Evolutionary conservation across 1,140 invertebrate genomes (phyloP).

Genomic region (Drosophila arizonae): DNA sequence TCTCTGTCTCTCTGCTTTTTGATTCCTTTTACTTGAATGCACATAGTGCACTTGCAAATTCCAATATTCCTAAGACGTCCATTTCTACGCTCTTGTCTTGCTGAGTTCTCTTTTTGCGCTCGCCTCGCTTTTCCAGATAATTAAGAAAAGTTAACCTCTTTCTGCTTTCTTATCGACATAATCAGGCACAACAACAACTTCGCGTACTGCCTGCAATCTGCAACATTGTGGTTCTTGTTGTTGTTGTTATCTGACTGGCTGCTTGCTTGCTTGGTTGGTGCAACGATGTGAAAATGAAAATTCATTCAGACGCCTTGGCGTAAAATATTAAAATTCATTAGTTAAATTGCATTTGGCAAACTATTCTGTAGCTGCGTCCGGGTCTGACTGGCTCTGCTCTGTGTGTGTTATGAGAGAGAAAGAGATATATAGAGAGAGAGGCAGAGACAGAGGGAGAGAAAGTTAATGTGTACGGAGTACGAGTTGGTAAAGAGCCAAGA

Average conservation of each 20-base stretch:
- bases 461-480: background rate
- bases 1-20: background rate
- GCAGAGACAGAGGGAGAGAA: background rate
- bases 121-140: constrained; percentile 73
- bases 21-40: background rate
- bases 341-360: constrained; percentile 81
- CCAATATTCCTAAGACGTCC: constrained; percentile 21
- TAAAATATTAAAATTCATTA: constrained; percentile 83
- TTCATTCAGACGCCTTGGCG: constrained; percentile 78
- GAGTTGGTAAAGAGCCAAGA: background rate
- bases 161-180: constrained; percentile 76
- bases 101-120: constrained; percentile 12
- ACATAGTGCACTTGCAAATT: constrained; percentile 48
- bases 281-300: constrained; percentile 83
- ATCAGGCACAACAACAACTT: constrained; percentile 57
- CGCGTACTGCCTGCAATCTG: background rate
- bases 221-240: constrained; percentile 41
- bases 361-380: constrained; percentile 64
- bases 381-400: constrained; percentile 26
- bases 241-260: constrained; percentile 31
- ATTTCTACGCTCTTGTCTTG: background rate
- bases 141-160: constrained; percentile 80
- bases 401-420: background rate
- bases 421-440: background rate
- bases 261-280: constrained; percentile 46